phyloP scores from a whole-genome alignment of 2,113 vertebrate species.

The Cairina moschata region DNA sequence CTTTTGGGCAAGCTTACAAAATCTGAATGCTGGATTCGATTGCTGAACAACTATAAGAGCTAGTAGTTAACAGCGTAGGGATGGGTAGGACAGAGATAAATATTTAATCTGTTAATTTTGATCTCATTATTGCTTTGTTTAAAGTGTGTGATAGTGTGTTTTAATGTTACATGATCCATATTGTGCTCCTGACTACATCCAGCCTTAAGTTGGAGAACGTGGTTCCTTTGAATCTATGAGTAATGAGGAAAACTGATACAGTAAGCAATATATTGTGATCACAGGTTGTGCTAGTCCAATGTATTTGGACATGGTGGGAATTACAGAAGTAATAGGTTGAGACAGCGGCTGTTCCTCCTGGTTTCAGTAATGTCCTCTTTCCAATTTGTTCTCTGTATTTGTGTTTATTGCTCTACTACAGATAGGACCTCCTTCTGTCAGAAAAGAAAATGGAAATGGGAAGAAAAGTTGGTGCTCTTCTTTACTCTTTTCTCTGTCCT shows the following conservation, averaged over 20 bases:
- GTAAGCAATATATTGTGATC: neutral
- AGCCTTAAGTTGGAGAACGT: neutral
- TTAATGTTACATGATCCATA: neutral
- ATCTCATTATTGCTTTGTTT: neutral
- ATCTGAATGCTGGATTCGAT: neutral
- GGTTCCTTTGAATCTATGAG: neutral
- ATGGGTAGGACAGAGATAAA: neutral
- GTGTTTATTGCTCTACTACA: neutral
- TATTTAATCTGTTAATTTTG: neutral
- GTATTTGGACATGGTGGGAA: neutral
- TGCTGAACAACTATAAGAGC: neutral
- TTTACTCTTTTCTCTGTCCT: neutral
- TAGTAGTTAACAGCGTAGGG: neutral
- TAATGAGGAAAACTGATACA: neutral
- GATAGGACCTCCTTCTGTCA: neutral
- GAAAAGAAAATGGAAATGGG: constrained; percentile 12
- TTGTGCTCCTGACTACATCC: neutral
- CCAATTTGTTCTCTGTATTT: neutral
- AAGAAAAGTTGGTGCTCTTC: neutral
- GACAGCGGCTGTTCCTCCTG: neutral
- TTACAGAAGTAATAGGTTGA: neutral
- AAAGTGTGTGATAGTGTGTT: neutral
- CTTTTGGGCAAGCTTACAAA: neutral
- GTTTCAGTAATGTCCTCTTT: neutral
- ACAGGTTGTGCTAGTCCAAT: neutral